Conservation (phyloP, 1,140 invertebrate genomes). For the Drosophila nigrodunni region DNA sequence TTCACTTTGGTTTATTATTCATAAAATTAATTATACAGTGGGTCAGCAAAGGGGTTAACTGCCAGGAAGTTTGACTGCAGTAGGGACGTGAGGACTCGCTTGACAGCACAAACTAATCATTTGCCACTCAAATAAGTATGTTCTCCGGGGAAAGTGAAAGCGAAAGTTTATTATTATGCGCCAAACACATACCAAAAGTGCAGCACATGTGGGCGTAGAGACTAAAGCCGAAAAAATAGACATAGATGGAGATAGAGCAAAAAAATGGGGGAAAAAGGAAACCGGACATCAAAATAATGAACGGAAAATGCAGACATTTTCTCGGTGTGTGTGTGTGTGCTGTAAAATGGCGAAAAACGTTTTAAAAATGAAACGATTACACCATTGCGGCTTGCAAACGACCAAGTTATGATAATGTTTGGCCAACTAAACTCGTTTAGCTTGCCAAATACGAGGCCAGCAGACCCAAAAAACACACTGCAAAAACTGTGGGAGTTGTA, state of each 20-base stretch:
- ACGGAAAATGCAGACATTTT: conserved; percentile 68
- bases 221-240: neutral
- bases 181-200: conserved; percentile 37
- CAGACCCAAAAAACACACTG: conserved; percentile 32
- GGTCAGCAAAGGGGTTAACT: conserved; percentile 62
- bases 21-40: conserved; percentile 69
- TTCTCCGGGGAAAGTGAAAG: conserved; percentile 40
- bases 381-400: conserved; percentile 81
- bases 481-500: conserved; percentile 8
- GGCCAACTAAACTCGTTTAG: conserved; percentile 82
- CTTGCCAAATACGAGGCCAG: conserved; percentile 52
- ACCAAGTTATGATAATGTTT: conserved; percentile 82
- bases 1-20: conserved; percentile 70
- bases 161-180: conserved; percentile 79
- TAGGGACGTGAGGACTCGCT: neutral
- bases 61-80: neutral
- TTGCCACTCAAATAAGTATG: conserved; percentile 48
- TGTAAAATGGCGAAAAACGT: conserved; percentile 75
- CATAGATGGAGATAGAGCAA: no score
- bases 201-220: conserved; percentile 2
- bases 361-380: conserved; percentile 82
- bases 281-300: conserved; percentile 79
- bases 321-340: conserved; percentile 28
- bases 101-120: conserved; percentile 31
- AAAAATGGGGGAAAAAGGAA: conserved; percentile 15